These are phyloP conservation scores for Mus minutoides DNA, from an alignment of 2,797 vertebrate species.

Conservation along the genomic window DNA sequence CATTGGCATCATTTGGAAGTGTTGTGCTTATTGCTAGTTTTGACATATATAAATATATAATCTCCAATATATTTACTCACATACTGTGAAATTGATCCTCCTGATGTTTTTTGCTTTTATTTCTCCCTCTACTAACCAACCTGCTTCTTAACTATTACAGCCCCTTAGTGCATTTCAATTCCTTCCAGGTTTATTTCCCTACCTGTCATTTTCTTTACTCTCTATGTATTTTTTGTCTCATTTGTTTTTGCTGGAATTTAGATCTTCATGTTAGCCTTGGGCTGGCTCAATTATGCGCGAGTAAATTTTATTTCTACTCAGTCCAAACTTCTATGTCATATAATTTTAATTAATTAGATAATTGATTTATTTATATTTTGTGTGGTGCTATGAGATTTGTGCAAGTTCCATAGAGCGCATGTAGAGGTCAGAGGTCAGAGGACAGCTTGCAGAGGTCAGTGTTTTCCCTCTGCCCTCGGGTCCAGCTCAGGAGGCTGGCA, in stretches of 20 bases:
- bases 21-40: neutral
- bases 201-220: neutral
- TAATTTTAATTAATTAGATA: neutral
- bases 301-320: neutral
- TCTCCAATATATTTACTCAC: neutral
- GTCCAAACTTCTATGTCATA: neutral
- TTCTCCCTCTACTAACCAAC: neutral
- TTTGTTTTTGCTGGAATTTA: neutral
- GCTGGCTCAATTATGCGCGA: neutral
- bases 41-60: neutral
- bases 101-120: neutral
- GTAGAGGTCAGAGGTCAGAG: neutral
- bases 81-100: neutral
- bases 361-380: neutral
- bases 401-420: neutral
- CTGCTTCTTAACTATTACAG: neutral
- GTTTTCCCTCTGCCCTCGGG: neutral
- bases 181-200: neutral
- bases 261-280: neutral
- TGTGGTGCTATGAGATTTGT: neutral
- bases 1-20: neutral
- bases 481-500: too few relatives aligned
- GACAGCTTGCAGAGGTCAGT: neutral
- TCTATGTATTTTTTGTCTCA: neutral
- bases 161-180: neutral